These are phyloP conservation scores for Pyrocephalus nanus DNA, from an alignment of 2,797 vertebrate species.

Conservation along the genomic window DNA sequence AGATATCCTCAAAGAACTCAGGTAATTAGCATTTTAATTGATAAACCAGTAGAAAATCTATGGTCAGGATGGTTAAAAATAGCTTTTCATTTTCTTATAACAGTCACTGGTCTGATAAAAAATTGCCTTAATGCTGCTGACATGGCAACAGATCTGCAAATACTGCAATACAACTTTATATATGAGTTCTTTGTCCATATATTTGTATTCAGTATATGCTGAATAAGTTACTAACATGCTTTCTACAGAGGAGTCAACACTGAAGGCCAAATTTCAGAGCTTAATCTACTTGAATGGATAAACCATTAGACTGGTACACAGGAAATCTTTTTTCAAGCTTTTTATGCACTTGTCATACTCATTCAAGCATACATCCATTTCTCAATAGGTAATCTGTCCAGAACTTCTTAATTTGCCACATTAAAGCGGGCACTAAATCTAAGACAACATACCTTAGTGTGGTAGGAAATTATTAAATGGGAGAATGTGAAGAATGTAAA, in stretches of 20 bases:
- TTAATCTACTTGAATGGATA: neutral
- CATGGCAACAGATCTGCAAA: slow-evolving; percentile 28
- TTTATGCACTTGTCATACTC: neutral
- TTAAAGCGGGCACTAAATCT: neutral
- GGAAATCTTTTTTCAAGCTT: neutral
- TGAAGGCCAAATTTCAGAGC: neutral
- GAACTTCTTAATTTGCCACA: neutral
- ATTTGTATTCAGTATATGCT: neutral
- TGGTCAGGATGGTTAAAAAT: neutral
- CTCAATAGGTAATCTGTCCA: neutral
- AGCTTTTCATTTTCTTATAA: neutral
- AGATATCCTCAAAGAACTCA: neutral
- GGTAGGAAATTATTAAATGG: neutral
- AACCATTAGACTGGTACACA: neutral
- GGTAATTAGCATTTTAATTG: slow-evolving; percentile 3
- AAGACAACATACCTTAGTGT: neutral
- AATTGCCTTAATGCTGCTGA: neutral
- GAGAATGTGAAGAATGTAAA: neutral
- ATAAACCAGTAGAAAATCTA: neutral
- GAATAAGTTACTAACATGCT: neutral
- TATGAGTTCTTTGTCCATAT: neutral
- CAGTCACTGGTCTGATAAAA: neutral
- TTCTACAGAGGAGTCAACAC: neutral
- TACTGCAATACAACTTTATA: neutral
- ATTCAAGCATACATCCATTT: neutral